These are phyloP conservation scores for Manis javanica DNA, from an alignment of 2,797 vertebrate species.

Conservation along the genomic window DNA sequence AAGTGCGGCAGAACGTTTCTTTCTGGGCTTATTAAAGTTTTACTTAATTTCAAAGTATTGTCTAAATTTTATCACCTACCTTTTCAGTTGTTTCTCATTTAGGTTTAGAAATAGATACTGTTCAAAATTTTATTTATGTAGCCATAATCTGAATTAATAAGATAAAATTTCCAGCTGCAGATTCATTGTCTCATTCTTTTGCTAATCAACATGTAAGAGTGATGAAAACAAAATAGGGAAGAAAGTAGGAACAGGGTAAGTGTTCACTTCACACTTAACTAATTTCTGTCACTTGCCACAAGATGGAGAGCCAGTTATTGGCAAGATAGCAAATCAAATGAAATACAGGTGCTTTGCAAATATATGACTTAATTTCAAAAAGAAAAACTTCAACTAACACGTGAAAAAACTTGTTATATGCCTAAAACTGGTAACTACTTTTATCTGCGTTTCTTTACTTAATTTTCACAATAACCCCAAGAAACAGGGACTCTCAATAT, in stretches of 20 bases:
- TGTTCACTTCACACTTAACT: neutral
- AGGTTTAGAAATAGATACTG: neutral
- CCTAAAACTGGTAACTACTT: neutral
- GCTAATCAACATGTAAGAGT: neutral
- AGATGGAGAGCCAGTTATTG: neutral
- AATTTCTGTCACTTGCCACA: neutral
- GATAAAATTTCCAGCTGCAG: neutral
- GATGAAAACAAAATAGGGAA: neutral
- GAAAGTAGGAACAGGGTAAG: neutral
- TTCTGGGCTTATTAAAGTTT: neutral
- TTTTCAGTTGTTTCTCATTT: neutral
- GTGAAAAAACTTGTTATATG: neutral
- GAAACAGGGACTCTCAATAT: neutral
- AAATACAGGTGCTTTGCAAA: neutral
- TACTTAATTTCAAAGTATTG: neutral
- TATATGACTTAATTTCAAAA: neutral
- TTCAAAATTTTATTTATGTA: neutral
- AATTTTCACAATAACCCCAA: neutral
- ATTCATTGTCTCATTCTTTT: neutral
- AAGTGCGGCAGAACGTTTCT: neutral
- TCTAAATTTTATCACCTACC: neutral
- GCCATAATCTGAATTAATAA: neutral
- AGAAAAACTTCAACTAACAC: neutral
- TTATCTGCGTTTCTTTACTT: neutral
- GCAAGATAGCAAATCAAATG: neutral